Evolutionary conservation across 2,888 invertebrate genomes (phyloP).

Genomic region (Leistus spinibarbis): DNA sequence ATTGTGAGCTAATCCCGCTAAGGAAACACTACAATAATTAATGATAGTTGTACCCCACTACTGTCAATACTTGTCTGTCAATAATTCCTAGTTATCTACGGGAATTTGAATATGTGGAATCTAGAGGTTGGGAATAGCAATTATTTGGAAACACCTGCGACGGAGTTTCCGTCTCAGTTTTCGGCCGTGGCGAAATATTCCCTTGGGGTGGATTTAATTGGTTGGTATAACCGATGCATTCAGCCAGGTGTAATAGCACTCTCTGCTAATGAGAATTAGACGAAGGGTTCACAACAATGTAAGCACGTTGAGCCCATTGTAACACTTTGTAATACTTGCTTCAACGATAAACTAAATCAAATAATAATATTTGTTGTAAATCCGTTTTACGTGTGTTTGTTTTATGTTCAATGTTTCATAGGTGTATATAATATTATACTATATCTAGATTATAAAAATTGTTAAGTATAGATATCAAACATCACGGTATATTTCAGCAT

Average conservation of each 20-base stretch:
- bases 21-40: no score
- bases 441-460: conserved; percentile 15
- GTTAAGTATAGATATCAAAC: background rate
- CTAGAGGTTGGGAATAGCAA: no score
- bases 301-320: background rate
- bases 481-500: conserved; percentile 37
- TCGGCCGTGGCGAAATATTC: no score
- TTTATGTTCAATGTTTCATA: conserved; percentile 1
- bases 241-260: background rate
- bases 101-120: no score
- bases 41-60: no score
- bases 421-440: conserved; percentile 8
- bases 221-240: background rate
- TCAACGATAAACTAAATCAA: background rate
- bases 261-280: background rate
- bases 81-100: no score
- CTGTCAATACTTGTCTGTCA: no score
- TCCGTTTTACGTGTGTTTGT: conserved; percentile 24
- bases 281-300: background rate
- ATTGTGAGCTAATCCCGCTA: no score
- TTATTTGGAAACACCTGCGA: no score
- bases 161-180: no score
- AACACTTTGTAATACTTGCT: background rate
- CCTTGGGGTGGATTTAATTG: background rate
- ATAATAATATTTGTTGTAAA: conserved; percentile 19